Evolutionary conservation across 2,888 invertebrate species (phyloP), one percentile per base, ranked within the genome.

Genomic region (Mechanitis messenoides): DNA sequence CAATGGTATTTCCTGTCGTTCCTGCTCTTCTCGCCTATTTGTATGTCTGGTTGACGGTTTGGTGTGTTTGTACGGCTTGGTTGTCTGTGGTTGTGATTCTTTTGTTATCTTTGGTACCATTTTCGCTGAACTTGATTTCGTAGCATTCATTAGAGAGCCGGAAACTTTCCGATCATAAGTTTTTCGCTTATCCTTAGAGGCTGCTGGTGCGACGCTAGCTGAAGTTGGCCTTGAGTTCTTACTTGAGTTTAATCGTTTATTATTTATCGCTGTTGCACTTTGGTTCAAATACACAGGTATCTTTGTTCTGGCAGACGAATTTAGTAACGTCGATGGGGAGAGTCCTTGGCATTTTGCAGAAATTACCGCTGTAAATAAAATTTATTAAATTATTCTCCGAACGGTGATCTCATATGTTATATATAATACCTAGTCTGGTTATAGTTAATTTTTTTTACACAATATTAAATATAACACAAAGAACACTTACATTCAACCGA

Each of bases 41-140:
- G 64, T 46, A 3, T 70, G 56, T 60, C 68, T 69, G 35, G 66
- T 20, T 65, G 56, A 9, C 61, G 59, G 45, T 46, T 55, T 58
- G 20, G 55, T 58, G 42, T 65, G 63, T 50, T 62, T 67, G 46
- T 54, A 53, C 0, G 63, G 3, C 56, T 66, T 70, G 5, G n/a
- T 7, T 3, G 56, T 6, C 31, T 62, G 63, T 5, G 53, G 45
- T 45, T 59, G 57, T 46, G 58, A 46, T 7, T 82, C 84, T 65
- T 79, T 85, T 0, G 76, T 62, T 5, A 79, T 72, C 69, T 81
- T 88, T 0, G 83, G 81, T 3, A 91, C 89, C 61, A 90, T 84
- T 76, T 92, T 92, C 0, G 92, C 92, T 0, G 91, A 90, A 69
- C 92, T 92, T 1, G 92, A 91, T 65, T 91, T 91, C 0, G 92